These are phyloP conservation scores for Notarius quadriscutis DNA, from an alignment of 2,113 vertebrate species.

Conservation along the genomic window DNA sequence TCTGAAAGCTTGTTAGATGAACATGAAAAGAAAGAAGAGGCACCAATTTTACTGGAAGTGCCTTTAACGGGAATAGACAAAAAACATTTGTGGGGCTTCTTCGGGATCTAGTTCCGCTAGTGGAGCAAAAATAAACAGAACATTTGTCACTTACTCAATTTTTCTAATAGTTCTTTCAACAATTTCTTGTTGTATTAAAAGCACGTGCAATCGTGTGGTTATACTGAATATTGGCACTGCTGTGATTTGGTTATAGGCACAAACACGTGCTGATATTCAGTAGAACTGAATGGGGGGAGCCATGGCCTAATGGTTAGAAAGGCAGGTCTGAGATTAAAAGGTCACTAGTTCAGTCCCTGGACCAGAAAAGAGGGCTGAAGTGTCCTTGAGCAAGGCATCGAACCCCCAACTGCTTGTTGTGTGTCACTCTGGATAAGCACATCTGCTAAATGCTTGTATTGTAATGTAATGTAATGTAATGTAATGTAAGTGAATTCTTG, in stretches of 20 bases:
- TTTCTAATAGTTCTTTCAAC: not conserved
- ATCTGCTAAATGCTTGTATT: no score
- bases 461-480: not conserved
- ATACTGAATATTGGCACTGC: not conserved
- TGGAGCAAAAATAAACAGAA: not conserved
- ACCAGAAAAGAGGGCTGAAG: no score
- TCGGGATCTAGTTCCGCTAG: not conserved
- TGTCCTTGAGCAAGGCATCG: no score
- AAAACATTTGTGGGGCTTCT: not conserved
- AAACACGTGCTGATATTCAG: not conserved
- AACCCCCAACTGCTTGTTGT: no score
- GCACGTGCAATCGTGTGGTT: not conserved
- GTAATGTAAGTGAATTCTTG: not conserved
- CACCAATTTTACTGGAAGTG: no score
- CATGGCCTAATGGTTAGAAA: no score
- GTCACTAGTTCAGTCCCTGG: no score
- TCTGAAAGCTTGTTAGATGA: not conserved
- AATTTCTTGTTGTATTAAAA: not conserved
- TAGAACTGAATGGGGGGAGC: not conserved
- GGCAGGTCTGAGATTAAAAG: no score
- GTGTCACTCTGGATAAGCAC: no score
- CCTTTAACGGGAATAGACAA: not conserved
- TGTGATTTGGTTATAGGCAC: not conserved
- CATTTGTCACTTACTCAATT: no score
- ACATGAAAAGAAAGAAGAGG: not conserved